Percentiles rank a stretch among this genome's conserved stretches.
Conservation (phyloP, 2,797 vertebrate species). For the Leuciscus waleckii region DNA sequence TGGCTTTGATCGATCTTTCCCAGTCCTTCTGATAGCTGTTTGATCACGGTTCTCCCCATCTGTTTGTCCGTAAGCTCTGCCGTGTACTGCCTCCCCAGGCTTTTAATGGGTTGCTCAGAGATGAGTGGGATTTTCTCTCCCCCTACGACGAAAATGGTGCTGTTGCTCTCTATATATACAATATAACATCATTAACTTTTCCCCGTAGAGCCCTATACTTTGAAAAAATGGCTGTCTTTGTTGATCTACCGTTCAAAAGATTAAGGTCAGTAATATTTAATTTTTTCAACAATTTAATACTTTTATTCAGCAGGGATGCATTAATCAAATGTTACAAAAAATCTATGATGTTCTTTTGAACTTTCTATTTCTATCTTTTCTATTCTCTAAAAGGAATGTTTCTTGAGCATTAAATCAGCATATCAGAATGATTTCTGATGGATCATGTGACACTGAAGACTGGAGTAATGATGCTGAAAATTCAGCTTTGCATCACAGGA, state of each 20-base stretch:
- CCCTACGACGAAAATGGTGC: no score
- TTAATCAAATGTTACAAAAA: background rate
- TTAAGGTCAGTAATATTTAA: no score
- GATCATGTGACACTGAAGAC: background rate
- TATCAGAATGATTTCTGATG: background rate
- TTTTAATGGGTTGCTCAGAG: no score
- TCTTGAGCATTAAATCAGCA: background rate
- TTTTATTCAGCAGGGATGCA: background rate
- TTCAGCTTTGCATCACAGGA: background rate
- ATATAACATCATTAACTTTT: background rate
- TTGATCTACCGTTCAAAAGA: background rate
- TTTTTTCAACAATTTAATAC: background rate
- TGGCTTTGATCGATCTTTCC: no score
- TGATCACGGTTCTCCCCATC: no score
- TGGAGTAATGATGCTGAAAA: background rate
- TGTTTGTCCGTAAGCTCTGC: no score
- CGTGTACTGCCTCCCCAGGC: no score
- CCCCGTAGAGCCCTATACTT: background rate
- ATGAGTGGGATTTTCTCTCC: no score
- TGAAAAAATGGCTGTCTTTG: background rate
- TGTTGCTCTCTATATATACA: background rate
- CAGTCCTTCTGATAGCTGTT: no score
- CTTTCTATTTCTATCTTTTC: background rate
- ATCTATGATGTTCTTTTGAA: background rate
- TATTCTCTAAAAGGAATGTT: background rate